Evolutionary conservation across 2,113 vertebrate species (phyloP), one percentile per base, ranked within the genome.

Genomic region (Salvelinus sp.): DNA sequence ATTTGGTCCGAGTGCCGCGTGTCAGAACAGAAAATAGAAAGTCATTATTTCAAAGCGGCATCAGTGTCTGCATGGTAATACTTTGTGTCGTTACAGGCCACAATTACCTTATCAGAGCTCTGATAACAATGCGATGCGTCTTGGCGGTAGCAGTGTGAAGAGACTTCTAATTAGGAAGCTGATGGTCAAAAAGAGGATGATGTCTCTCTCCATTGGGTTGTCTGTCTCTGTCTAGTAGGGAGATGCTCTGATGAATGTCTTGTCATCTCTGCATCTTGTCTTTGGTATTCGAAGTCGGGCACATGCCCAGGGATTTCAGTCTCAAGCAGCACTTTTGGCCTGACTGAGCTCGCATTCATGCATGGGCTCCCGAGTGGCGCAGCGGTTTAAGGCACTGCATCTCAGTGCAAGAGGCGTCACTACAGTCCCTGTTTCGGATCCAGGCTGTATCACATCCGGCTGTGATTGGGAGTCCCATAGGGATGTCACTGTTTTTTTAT

Each of bases 151-250:
- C 58, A 30, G 23, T 74, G 3, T 1, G 4, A 2, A 63, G 25
- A 64, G 6, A 48, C 18, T n/a, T 23, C 65, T 47, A 10, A 0
- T 70, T 30, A 69, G 47, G 6, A 77, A 82, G 76, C 76, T 74
- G 6, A 77, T 82, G 77, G 78, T 77, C 77, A 82, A 70, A 76
- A 71, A 85, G 86, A 79, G 77, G 76, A 70, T 58, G 64, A 75
- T 18, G 48, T 28, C 48, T 70, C 77, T 71, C 78, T 76, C 78
- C 84, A 81, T 81, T 64, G 33, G 57, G 73, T 74, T 79, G 83
- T 77, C 88, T 82, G 78, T 79, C 87, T 88, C 3, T 18, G 85
- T 78, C 79, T 78, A 73, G 74, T 60, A 38, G 81, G 78, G 84
- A 80, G 69, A 79, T 83, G 83, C 74, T 82, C 74, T 75, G 73